Evolutionary conservation across 2,888 invertebrate genomes (phyloP).

Genomic region (Proisotoma minuta): DNA sequence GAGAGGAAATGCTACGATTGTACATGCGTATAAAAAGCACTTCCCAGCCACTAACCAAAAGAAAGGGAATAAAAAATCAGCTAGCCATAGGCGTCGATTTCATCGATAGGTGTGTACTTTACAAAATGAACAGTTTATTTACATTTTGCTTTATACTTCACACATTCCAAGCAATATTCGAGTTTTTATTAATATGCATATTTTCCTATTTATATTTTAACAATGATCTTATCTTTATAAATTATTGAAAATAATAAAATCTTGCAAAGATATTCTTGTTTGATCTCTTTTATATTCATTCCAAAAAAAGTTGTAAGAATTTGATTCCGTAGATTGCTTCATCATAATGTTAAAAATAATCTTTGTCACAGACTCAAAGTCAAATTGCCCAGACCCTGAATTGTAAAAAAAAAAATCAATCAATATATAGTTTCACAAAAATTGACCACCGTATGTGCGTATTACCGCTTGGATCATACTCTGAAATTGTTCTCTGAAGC

Average conservation of each 20-base stretch:
- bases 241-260: neutral
- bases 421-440: neutral
- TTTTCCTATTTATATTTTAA: no score
- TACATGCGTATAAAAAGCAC: no score
- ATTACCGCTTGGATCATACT: neutral
- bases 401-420: neutral
- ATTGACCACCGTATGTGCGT: neutral
- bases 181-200: no score
- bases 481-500: neutral
- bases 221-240: neutral
- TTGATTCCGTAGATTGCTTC: constrained; percentile 19
- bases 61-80: no score
- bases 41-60: no score
- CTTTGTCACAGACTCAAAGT: constrained; percentile 34
- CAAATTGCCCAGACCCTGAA: constrained; percentile 26
- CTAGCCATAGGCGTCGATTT: no score
- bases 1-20: no score
- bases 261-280: neutral
- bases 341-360: constrained; percentile 26
- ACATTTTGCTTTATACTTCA: no score
- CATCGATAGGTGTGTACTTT: no score
- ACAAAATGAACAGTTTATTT: no score
- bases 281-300: neutral
- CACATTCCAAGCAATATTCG: no score
- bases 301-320: neutral